Conservation (phyloP, 2,113 vertebrate genomes). For the Oncorhynchus mykiss region DNA sequence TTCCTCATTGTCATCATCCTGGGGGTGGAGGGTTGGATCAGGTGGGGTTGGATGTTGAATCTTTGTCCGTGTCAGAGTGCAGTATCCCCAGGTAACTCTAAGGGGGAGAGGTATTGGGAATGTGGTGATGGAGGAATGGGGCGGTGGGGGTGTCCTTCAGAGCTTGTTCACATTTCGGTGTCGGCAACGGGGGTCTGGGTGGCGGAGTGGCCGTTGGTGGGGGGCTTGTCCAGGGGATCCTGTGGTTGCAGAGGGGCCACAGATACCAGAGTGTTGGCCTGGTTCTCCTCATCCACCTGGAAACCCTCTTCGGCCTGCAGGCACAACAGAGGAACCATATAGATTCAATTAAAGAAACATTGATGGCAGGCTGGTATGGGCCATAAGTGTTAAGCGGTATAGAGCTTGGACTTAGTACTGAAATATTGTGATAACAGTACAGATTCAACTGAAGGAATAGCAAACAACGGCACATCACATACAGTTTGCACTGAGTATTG, state of each 20-base stretch:
- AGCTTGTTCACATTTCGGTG: conserved; percentile 78
- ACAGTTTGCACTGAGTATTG: too few relatives aligned
- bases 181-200: conserved; percentile 77
- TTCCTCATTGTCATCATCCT: conserved; percentile 8
- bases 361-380: too few relatives aligned
- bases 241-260: conserved; percentile 68
- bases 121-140: conserved; percentile 7
- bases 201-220: conserved; percentile 80
- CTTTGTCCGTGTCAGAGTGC: conserved; percentile 33
- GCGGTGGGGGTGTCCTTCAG: not conserved
- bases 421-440: too few relatives aligned
- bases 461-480: not conserved
- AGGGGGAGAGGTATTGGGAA: conserved; percentile 25
- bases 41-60: conserved; percentile 13
- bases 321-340: conserved; percentile 4
- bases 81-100: conserved; percentile 22
- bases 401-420: too few relatives aligned
- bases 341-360: not conserved
- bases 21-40: not conserved
- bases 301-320: conserved; percentile 77
- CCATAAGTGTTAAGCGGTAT: too few relatives aligned
- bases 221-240: conserved; percentile 79
- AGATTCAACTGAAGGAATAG: not conserved
- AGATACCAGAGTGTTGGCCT: conserved; percentile 82
- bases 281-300: conserved; percentile 82